phyloP scores from a whole-genome alignment of 2,113 vertebrate genomes.

The Melanotaenia duboulayi region DNA sequence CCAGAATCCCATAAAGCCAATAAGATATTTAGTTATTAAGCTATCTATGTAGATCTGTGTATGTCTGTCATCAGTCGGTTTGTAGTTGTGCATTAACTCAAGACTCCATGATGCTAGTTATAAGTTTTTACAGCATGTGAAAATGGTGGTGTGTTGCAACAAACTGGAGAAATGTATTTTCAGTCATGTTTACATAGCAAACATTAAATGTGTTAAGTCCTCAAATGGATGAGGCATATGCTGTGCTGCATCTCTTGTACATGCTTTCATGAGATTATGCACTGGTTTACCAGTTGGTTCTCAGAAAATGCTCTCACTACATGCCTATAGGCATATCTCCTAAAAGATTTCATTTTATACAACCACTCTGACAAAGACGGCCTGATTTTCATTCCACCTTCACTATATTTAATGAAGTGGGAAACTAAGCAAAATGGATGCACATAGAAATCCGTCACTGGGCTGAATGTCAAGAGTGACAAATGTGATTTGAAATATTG shows the following conservation, averaged over 20 bases:
- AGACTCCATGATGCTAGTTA: no score
- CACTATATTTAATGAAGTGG: slow-evolving; percentile 40
- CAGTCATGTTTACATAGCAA: slow-evolving; percentile 14
- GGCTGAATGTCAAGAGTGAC: slow-evolving; percentile 74
- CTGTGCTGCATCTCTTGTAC: neutral
- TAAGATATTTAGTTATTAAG: neutral
- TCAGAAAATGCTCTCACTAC: slow-evolving; percentile 13
- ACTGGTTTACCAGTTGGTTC: slow-evolving; percentile 22
- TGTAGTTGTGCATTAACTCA: no score
- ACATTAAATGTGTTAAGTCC: neutral
- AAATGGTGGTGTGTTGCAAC: neutral
- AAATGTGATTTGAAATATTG: slow-evolving; percentile 71
- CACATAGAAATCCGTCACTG: slow-evolving; percentile 38
- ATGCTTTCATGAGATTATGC: slow-evolving; percentile 16
- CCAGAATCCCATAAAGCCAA: neutral
- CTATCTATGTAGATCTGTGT: neutral
- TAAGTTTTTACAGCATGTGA: neutral
- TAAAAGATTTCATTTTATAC: slow-evolving; percentile 34
- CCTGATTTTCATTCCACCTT: slow-evolving; percentile 41
- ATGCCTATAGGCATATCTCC: slow-evolving; percentile 8
- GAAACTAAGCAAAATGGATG: slow-evolving; percentile 31
- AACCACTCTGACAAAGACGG: slow-evolving; percentile 27
- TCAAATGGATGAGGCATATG: slow-evolving; percentile 4
- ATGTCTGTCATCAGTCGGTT: neutral
- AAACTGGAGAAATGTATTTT: neutral